Percentiles rank a stretch among this genome's conserved stretches.
These are phyloP conservation scores for Mesocricetus auratus DNA, from an alignment of 2,113 vertebrate species.

Conservation along the genomic window DNA sequence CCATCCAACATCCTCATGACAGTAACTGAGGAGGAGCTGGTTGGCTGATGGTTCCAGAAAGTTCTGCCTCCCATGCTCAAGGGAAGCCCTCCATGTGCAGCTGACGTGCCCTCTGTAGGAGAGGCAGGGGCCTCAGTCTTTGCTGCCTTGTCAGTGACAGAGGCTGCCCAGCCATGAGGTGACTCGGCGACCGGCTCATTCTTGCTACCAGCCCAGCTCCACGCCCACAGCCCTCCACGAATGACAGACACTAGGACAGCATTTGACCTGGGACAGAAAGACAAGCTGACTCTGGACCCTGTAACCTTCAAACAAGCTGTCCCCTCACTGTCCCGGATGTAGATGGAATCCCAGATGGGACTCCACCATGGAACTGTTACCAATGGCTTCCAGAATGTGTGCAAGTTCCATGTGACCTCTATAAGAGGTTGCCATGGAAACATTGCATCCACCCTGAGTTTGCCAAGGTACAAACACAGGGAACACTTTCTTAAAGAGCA, in stretches of 20 bases:
- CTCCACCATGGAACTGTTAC: neutral
- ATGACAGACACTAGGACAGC: neutral
- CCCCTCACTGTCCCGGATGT: neutral
- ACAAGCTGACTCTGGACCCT: neutral
- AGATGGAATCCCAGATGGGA: neutral
- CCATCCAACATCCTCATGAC: neutral
- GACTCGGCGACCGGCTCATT: neutral
- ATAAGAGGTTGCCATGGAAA: constrained; percentile 76
- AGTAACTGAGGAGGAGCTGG: neutral
- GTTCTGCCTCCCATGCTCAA: neutral
- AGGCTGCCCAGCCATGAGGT: neutral
- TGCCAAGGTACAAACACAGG: constrained; percentile 71
- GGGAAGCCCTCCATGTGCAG: neutral
- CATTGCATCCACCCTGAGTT: constrained; percentile 73
- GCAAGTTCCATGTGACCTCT: constrained; percentile 59
- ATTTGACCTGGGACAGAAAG: neutral
- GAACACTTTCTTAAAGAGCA: constrained; percentile 57
- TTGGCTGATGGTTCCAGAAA: neutral
- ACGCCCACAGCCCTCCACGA: neutral
- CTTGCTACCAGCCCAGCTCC: neutral
- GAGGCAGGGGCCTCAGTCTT: neutral
- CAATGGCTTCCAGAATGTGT: constrained; percentile 53
- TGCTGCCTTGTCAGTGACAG: neutral
- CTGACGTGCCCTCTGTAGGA: neutral
- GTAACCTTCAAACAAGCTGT: neutral